Evolutionary conservation across 2,113 vertebrate genomes (phyloP), one percentile per base, ranked within the genome.

Genomic region (Oncorhynchus gorbuscha): DNA sequence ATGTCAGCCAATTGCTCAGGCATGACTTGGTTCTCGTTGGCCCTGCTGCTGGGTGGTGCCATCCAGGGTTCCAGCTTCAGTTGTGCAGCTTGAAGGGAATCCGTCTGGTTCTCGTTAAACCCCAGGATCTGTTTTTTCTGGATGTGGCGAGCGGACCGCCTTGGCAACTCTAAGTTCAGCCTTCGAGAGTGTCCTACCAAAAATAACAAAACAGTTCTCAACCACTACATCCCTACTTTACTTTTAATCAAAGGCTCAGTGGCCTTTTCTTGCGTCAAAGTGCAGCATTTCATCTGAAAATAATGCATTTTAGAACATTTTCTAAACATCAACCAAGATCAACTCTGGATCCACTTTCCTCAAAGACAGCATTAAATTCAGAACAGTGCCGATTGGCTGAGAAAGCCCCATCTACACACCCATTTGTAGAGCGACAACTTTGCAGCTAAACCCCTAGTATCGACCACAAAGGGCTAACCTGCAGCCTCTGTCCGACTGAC

Each of bases 51-150:
- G 39, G 95, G 93, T 45, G 88, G 90, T 39, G 89, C 92, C 71
- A 78, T 4, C 94, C 93, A 94, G 0, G 89, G 85, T 73, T 93
- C 85, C 6, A 81, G 48, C 35, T 65, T n/a, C 62, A 88, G 80
- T 0, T 72, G 45, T 49, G 90, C 90, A 18, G 75, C 4, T 26
- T 3, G 3, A 26, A 16, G 48, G 20, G 66, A 24, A 4, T 20
- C 65, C 18, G 76, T 73, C 59, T 83, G 79, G 73, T 94, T 95
- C 85, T 95, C 94, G 92, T 94, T 91, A 89, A 94, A 95, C 51
- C 94, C 87, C 26, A 84, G 76, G 87, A 95, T 91, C 13, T 67
- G 35, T 0, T 49, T 73, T 67, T 84, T 75, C 73, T 76, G 91
- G 20, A 83, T 75, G 32, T 78, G 65, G 22, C 90, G 92, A 45